A percentile compares a stretch with the other conserved stretches of the same genome.
phyloP scores from a whole-genome alignment of 2,888 invertebrate species.

The Itoplectis maculator region DNA sequence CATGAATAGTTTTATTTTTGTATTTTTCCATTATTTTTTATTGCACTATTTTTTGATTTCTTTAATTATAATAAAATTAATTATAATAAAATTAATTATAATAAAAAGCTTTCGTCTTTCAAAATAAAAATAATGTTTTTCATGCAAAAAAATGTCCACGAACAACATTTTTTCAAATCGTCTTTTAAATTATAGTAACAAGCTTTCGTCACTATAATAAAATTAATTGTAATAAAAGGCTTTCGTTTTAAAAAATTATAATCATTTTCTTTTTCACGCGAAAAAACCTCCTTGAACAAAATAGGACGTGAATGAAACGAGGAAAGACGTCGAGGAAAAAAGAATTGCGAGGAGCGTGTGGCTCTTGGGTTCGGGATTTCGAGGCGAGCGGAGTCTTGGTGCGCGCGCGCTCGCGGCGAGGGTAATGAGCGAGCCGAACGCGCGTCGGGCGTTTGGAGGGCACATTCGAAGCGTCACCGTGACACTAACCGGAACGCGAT shows the following conservation, averaged over 20 bases:
- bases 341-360: conserved; percentile 1
- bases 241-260: not conserved
- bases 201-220: too few species aligned
- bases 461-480: conserved; percentile 82
- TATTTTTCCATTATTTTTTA: too few species aligned
- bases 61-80: not conserved
- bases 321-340: not conserved
- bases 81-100: not conserved
- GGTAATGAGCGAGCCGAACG: conserved; percentile 79
- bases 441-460: conserved; percentile 80
- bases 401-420: conserved; percentile 53
- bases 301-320: not conserved
- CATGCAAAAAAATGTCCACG: too few species aligned
- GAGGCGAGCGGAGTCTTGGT: conserved; percentile 5
- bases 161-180: too few species aligned
- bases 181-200: too few species aligned
- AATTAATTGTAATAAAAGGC: too few species aligned
- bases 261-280: not conserved
- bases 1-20: too few species aligned
- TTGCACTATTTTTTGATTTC: too few species aligned
- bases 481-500: conserved; percentile 77
- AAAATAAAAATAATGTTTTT: too few species aligned
- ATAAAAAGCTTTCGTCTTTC: not conserved
- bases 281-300: not conserved
- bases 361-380: conserved; percentile 27